Conservation (phyloP, 2,113 vertebrate species). For the Lycaon pictus region DNA sequence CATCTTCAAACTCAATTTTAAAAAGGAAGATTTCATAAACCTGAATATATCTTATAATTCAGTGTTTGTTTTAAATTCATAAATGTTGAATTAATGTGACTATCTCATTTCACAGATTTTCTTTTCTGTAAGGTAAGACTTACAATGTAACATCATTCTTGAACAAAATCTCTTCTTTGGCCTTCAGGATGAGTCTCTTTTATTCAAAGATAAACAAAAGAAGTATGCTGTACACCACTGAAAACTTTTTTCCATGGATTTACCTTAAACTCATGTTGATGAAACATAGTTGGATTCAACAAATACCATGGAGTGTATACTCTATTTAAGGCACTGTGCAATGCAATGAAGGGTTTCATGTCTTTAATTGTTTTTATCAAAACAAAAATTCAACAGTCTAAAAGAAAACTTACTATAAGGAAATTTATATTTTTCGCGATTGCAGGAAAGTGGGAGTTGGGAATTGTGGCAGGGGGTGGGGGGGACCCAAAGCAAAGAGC, state of each 20-base stretch:
- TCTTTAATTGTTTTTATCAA: slow-evolving; percentile 71
- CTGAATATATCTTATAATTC: not conserved
- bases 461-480: not conserved
- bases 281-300: slow-evolving; percentile 65
- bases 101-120: not conserved
- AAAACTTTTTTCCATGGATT: slow-evolving; percentile 74
- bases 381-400: slow-evolving; percentile 65
- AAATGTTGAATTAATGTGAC: slow-evolving; percentile 33
- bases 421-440: slow-evolving; percentile 68
- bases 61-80: not conserved
- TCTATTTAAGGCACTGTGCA: slow-evolving; percentile 45
- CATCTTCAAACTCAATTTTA: not conserved
- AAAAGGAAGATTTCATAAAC: not conserved
- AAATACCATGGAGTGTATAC: slow-evolving; percentile 64
- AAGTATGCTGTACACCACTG: slow-evolving; percentile 54
- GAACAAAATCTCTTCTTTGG: slow-evolving; percentile 19
- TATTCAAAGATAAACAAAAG: slow-evolving; percentile 67
- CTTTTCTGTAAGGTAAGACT: slow-evolving; percentile 38
- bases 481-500: slow-evolving; percentile 40
- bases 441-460: not conserved
- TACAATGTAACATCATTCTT: not conserved
- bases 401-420: slow-evolving; percentile 63
- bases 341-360: slow-evolving; percentile 62
- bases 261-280: slow-evolving; percentile 71
- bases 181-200: not conserved